Base-by-base conservation (phyloP, 1,140 invertebrate genomes). In the Philotrypesis tridentata region DNA sequence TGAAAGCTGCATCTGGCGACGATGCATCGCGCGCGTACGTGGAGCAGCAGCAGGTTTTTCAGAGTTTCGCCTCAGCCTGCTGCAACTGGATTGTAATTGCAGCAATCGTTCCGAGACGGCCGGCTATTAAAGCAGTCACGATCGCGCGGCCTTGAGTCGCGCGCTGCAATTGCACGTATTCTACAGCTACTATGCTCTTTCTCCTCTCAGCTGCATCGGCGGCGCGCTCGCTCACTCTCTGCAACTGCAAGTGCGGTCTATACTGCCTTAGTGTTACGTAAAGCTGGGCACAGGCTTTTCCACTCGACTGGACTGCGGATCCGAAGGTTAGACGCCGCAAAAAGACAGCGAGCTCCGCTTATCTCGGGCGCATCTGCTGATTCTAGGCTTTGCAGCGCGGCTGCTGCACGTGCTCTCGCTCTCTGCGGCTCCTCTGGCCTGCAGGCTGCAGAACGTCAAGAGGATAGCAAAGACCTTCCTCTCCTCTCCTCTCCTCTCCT, bases 121-220 rank as follows among this genome's bases (percentile, higher is more conserved):
- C n/a, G 83, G 87, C 86, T 86, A 89, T 88, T 89, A 90, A 89
- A 89, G 86, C 87, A 89, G 87, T 90, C 88, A 88, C 86, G 89
- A 90, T 88, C 86, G 86, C 86, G 74, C 87, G 88, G 87, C 89
- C 89, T 90, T 90, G 88, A 86, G 86, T 87, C 86, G 87, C n/a
- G n/a, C n/a, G n/a, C n/a, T n/a, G n/a, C 86, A 88, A 88, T 90
- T 88, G 87, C 86, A 89, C 86, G 87, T 85, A 88, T 89, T 87
- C 86, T 17, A 21, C 48, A 12, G 48, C 48, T 2, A 5, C 48
- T 55, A 17, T 3, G 21, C 74, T 14, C 60, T 25, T 40, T 48
- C 77, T 63, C 55, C 48, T n/a, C n/a, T n/a, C n/a, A n/a, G n/a
- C n/a, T 55, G 48, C 48, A 55, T 4, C 43, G 33, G n/a, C n/a